A percentile compares a stretch with the other conserved stretches of the same genome.
phyloP scores from a whole-genome alignment of 2,888 invertebrate species.

The Aphidius colemani region DNA sequence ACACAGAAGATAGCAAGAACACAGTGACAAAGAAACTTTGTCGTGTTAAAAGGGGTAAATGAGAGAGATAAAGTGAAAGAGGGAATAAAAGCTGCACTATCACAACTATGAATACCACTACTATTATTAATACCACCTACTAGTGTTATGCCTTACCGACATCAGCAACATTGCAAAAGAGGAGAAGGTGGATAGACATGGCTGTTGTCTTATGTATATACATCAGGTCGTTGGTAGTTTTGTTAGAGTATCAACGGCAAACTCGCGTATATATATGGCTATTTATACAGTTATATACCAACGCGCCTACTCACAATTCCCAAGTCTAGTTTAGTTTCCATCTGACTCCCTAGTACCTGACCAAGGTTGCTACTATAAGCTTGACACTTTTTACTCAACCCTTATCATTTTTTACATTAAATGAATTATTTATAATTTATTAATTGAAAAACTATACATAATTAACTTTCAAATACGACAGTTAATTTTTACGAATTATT shows the following conservation, averaged over 20 bases:
- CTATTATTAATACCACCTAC: no score
- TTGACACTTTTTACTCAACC: constrained; percentile 21
- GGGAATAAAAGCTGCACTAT: neutral
- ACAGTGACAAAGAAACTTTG: constrained; percentile 1
- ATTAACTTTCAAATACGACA: no score
- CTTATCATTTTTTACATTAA: constrained; percentile 44
- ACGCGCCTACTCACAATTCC: constrained; percentile 48
- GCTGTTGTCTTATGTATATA: neutral
- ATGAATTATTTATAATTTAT: no score
- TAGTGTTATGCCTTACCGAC: constrained; percentile 33
- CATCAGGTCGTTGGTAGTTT: neutral
- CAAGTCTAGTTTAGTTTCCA: constrained; percentile 52
- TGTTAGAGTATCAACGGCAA: no score
- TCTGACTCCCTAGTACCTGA: constrained; percentile 31
- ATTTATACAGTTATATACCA: constrained; percentile 42
- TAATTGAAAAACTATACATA: no score
- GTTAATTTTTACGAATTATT: no score
- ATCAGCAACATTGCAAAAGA: constrained; percentile 22
- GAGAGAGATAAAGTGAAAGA: constrained; percentile 17
- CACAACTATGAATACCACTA: no score
- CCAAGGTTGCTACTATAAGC: no score
- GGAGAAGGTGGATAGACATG: neutral
- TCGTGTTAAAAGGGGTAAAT: constrained; percentile 6
- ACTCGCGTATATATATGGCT: constrained; percentile 24
- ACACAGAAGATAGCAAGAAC: constrained; percentile 16